Percentiles rank a stretch among this genome's conserved stretches.
phyloP scores from a whole-genome alignment of 2,797 vertebrate species.

The Megalops cyprinoides region DNA sequence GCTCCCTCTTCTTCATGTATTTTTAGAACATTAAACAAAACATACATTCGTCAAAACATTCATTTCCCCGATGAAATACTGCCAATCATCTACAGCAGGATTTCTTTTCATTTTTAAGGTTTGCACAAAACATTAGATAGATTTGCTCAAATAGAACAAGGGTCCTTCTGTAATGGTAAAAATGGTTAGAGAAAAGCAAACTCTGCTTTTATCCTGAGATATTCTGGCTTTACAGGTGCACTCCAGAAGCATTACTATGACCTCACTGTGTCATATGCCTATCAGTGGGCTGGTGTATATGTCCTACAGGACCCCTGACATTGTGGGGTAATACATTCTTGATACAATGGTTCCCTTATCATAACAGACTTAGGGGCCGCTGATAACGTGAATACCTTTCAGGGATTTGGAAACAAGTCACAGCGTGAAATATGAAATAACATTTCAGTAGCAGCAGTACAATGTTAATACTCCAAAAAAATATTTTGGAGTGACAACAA shows the following conservation, averaged over 20 bases:
- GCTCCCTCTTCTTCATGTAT: background rate
- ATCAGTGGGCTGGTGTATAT: too few species aligned
- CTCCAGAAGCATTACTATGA: background rate
- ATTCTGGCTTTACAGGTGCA: background rate
- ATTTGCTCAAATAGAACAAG: background rate
- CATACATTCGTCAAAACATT: background rate
- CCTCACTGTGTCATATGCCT: background rate
- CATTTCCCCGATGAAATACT: background rate
- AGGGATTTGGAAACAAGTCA: background rate
- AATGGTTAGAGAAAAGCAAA: background rate
- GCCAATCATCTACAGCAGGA: too few species aligned
- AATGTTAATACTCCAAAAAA: too few species aligned
- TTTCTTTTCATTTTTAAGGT: background rate
- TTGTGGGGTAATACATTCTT: background rate
- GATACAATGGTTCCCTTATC: background rate
- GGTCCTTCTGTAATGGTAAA: background rate
- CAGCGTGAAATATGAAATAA: conserved; percentile 5
- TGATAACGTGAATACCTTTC: background rate
- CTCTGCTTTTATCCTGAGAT: background rate
- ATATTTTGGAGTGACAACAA: too few species aligned
- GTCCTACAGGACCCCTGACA: too few species aligned
- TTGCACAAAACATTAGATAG: background rate
- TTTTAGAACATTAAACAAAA: background rate
- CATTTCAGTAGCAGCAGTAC: too few species aligned
- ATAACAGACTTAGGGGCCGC: background rate